A percentile compares a stretch with the other conserved stretches of the same genome.
Conservation (phyloP, 2,888 invertebrate genomes). For the Azorinus chamasolen region DNA sequence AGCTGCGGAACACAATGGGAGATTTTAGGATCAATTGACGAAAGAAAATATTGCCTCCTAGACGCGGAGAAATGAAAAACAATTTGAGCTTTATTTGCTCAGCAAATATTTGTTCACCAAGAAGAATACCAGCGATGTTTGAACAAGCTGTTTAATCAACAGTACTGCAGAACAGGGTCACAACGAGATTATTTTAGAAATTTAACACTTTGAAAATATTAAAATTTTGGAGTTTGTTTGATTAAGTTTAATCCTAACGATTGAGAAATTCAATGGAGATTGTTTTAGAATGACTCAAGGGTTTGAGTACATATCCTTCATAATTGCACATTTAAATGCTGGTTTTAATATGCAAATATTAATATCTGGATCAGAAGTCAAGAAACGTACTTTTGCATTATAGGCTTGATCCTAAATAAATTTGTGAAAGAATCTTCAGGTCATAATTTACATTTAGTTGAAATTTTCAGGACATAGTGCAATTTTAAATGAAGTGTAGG, state of each 20-base stretch:
- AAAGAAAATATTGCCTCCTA: conserved; percentile 64
- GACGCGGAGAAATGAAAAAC: conserved; percentile 42
- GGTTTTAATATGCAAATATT: too few relatives aligned
- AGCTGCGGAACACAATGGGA: conserved; percentile 46
- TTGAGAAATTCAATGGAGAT: too few relatives aligned
- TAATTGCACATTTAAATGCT: too few relatives aligned
- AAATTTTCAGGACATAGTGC: too few relatives aligned
- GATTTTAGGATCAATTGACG: conserved; percentile 65
- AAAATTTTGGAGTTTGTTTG: conserved; percentile 27
- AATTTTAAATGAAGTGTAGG: too few relatives aligned
- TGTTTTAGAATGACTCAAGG: too few relatives aligned
- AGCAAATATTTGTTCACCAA: conserved; percentile 58
- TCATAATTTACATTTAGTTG: too few relatives aligned
- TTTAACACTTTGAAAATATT: conserved; percentile 60
- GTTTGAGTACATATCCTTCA: too few relatives aligned
- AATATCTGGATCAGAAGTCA: too few relatives aligned
- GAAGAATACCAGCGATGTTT: conserved; percentile 65
- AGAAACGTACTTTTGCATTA: too few relatives aligned
- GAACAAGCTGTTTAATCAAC: conserved; percentile 63
- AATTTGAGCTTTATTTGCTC: conserved; percentile 63
- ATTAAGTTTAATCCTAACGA: conserved; percentile 10
- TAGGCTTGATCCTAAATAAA: too few relatives aligned
- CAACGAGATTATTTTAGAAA: conserved; percentile 63
- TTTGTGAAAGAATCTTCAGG: too few relatives aligned
- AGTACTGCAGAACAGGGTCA: conserved; percentile 54